Percentiles rank a stretch among this genome's conserved stretches.
phyloP scores from a whole-genome alignment of 2,888 invertebrate species.

The Ceraclea dissimilis region DNA sequence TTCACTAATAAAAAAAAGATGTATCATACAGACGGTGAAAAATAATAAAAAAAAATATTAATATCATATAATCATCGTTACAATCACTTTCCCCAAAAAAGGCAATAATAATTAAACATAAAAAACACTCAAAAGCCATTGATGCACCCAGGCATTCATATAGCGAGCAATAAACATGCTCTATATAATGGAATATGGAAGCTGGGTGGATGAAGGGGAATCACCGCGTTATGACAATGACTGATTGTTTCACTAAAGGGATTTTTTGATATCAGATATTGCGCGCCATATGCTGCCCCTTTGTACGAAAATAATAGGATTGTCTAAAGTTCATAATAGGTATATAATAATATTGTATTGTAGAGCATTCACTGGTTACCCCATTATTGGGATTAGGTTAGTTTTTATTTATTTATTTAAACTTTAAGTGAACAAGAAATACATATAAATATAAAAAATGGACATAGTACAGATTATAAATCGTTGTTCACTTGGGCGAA shows the following conservation, averaged over 20 bases:
- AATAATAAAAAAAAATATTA: not conserved
- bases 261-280: conserved; percentile 20
- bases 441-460: too few relatives aligned
- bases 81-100: not conserved
- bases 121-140: conserved; percentile 4
- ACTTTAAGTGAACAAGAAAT: too few relatives aligned
- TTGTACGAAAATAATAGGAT: conserved; percentile 7
- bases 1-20: too few relatives aligned
- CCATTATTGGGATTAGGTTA: too few relatives aligned
- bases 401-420: too few relatives aligned
- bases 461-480: too few relatives aligned
- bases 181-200: not conserved
- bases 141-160: conserved; percentile 1
- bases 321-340: too few relatives aligned
- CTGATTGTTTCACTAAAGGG: conserved; percentile 17
- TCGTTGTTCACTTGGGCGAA: too few relatives aligned
- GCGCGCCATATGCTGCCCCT: conserved; percentile 18
- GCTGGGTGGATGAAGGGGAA: not conserved
- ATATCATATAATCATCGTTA: too few relatives aligned
- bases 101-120: conserved; percentile 4
- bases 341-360: too few relatives aligned
- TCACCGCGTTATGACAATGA: conserved; percentile 11
- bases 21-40: not conserved
- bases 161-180: not conserved
- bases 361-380: too few relatives aligned